Evolutionary conservation across 2,113 vertebrate genomes (phyloP), one percentile per base, ranked within the genome.

Genomic region (Dromiciops gliroides): DNA sequence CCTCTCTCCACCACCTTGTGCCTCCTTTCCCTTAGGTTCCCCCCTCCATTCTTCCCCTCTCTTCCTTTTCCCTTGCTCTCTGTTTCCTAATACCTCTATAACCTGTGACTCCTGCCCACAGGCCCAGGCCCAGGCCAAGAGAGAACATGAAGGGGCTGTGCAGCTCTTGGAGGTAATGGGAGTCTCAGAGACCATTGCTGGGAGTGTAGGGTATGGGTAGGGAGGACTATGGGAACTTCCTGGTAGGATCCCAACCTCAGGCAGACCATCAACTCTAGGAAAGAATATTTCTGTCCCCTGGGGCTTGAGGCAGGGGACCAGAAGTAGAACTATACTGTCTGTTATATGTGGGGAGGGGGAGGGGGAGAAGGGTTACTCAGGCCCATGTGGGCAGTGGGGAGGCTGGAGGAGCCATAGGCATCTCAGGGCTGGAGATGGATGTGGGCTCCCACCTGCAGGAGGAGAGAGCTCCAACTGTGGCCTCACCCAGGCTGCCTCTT

Each of bases 141-240:
- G 99, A 96, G 99, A 99, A 95, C 99, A 99, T 98, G 99, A 99
- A 98, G 99, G 99, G 93, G 99, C 99, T 16, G 99, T 99, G 92
- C 99, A 99, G 97, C 99, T 99, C 98, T 98, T 99, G 98, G 99
- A 99, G 99, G 99, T 99, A 98, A 99, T 94, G 67, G 37, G 6
- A 22, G n/a, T 83, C 16, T 83, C 67, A 44, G 67, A 44, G 67
- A 22, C n/a, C 8, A 6, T 83, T 44, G 19, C 6, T 75, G 67
- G n/a, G 67, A 83, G n/a, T 83, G n/a, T 44, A 44, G 67, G n/a
- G 37, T 23, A 44, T 23, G n/a, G n/a, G 67, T 2, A 83, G 67
- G 67, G 67, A 83, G 67, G n/a, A 44, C 23, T 83, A 19, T 83
- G 67, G 67, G n/a, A 83, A 23, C 19, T 83, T 5, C 60, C 67